Base-by-base conservation (phyloP, 2,797 vertebrate species). In the Myotis planiceps region DNA sequence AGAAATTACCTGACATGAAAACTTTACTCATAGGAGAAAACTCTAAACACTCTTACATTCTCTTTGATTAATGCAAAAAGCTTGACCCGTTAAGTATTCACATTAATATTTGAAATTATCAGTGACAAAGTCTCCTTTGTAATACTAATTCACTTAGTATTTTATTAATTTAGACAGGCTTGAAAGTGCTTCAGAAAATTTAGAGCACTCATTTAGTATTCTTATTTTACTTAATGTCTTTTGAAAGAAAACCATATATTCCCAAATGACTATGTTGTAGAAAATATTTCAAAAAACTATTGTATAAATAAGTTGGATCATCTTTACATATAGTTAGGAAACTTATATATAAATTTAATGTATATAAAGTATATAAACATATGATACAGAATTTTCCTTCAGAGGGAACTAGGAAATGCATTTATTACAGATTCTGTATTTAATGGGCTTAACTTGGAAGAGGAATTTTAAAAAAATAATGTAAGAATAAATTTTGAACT, bases 51-150 rank as follows among this genome's bases (percentile, higher is more conserved):
- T 78, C 39, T 92, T 95, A 42, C n/a, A 58, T 65, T 82, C 21
- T 93, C 39, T 85, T 83, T 95, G 88, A 88, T 90, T 96, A 92
- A 96, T 94, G 81, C 93, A 94, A 94, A 76, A 97, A 42, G 19
- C 8, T 96, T 94, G 63, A 82, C 88, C 90, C 88, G 13, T 68
- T 96, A 95, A 96, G 14, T 96, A 79, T 79, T 88, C 32, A 90
- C 69, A 92, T 94, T 92, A 95, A 84, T 96, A 92, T 96, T 97
- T 95, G 81, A 97, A 96, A 51, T 93, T 87, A 69, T 88, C 58
- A 86, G n/a, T 94, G 74, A 81, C 88, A 92, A 78, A 78, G 39
- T 94, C 87, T 93, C 83, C 85, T 93, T 95, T 93, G 21, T 90
- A 93, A n/a, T 83, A 96, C 68, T 95, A 93, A 94, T 94, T 96